A percentile compares a stretch with the other conserved stretches of the same genome.
These are phyloP conservation scores for Eumerus sabulonum DNA, from an alignment of 2,888 invertebrate genomes.

Conservation along the genomic window DNA sequence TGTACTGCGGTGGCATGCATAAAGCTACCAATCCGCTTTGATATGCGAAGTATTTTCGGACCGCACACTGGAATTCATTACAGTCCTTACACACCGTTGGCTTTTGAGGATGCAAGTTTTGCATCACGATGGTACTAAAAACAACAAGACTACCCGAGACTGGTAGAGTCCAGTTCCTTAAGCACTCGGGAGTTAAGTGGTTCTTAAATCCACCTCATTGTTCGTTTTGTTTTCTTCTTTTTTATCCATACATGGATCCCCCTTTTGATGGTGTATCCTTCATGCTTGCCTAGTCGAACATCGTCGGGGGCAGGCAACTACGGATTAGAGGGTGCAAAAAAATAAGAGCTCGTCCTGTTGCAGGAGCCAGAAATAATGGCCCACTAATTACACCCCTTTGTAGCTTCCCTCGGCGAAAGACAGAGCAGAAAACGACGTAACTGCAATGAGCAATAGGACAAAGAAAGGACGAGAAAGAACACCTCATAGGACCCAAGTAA, in stretches of 20 bases:
- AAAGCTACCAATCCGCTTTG: too few relatives aligned
- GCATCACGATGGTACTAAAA: too few relatives aligned
- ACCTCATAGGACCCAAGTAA: too few relatives aligned
- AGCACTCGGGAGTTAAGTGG: slow-evolving; percentile 34
- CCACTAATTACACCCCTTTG: slow-evolving; percentile 59
- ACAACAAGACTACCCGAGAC: too few relatives aligned
- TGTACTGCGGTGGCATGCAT: too few relatives aligned
- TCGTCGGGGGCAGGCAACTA: background rate
- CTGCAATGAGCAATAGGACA: too few relatives aligned
- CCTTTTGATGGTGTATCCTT: too few relatives aligned
- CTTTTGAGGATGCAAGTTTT: too few relatives aligned
- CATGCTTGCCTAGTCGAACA: too few relatives aligned
- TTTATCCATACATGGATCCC: background rate
- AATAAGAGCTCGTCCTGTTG: slow-evolving; percentile 25
- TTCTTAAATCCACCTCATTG: slow-evolving; percentile 42
- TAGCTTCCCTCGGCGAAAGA: slow-evolving; percentile 14
- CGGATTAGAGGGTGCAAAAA: background rate
- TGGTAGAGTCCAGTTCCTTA: slow-evolving; percentile 17
- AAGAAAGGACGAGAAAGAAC: slow-evolving; percentile 20
- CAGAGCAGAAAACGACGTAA: slow-evolving; percentile 21
- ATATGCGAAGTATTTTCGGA: too few relatives aligned
- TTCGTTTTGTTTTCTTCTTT: background rate
- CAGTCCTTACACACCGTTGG: too few relatives aligned
- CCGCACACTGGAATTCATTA: too few relatives aligned
- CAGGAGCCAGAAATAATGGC: slow-evolving; percentile 42